phyloP scores from a whole-genome alignment of 2,113 vertebrate genomes.

The Pelobates fuscus region DNA sequence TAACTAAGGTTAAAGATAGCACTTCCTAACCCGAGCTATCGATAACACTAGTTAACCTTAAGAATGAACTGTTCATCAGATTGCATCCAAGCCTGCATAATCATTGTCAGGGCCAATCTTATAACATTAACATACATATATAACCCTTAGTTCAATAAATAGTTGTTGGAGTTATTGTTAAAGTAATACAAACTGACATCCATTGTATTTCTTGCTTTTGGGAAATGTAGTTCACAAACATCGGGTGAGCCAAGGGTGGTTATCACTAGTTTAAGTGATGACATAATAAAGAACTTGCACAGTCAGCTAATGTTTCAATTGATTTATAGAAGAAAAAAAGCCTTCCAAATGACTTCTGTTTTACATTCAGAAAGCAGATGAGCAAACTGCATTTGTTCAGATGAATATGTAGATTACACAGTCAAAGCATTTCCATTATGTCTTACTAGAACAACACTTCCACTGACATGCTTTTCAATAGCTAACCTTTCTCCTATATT shows the following conservation, averaged over 20 bases:
- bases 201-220: too few species aligned
- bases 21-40: too few species aligned
- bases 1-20: too few species aligned
- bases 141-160: too few species aligned
- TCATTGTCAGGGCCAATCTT: too few species aligned
- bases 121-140: too few species aligned
- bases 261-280: conserved; percentile 6
- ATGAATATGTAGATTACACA: neutral
- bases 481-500: neutral
- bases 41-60: too few species aligned
- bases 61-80: too few species aligned
- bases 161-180: too few species aligned
- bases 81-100: too few species aligned
- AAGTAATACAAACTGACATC: too few species aligned
- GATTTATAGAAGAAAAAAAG: neutral
- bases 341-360: conserved; percentile 15
- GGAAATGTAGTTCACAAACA: too few species aligned
- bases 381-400: neutral
- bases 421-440: conserved; percentile 1
- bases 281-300: conserved; percentile 13
- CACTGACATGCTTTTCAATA: conserved; percentile 11
- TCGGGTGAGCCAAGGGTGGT: neutral
- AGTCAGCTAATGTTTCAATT: conserved; percentile 18
- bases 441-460: conserved; percentile 6
- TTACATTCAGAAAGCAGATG: conserved; percentile 9